Percentiles rank a stretch among this genome's conserved stretches.
Evolutionary conservation across 2,113 vertebrate genomes (phyloP).

Genomic region (Daubentonia madagascariensis): DNA sequence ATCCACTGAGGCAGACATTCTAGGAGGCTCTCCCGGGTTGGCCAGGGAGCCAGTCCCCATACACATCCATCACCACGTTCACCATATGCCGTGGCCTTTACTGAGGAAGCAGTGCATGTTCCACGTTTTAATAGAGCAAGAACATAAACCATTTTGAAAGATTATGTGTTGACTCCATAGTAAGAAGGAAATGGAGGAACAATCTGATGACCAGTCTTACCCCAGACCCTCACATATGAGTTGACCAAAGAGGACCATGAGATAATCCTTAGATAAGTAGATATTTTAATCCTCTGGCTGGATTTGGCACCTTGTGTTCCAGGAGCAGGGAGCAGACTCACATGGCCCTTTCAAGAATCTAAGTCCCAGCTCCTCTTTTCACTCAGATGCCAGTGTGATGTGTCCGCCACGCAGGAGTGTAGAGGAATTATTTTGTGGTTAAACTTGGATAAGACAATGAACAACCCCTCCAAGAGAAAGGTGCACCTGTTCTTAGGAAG

Average conservation of each 20-base stretch:
- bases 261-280: neutral
- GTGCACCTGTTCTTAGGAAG: fast-evolving
- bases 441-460: neutral
- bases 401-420: neutral
- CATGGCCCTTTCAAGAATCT: neutral
- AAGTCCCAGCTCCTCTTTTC: neutral
- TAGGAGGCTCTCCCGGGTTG: fast-evolving
- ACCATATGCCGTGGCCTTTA: no score
- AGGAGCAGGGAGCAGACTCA: neutral
- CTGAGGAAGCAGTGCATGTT: neutral
- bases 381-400: neutral
- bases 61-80: fast-evolving
- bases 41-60: neutral
- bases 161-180: neutral
- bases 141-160: neutral
- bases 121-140: neutral
- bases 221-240: neutral
- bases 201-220: neutral
- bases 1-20: fast-evolving
- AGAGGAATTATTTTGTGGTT: neutral
- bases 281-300: neutral
- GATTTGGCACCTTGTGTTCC: neutral
- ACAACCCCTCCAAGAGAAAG: neutral
- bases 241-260: neutral
- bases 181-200: neutral